Conservation (phyloP, 1,140 invertebrate species). For the Penaeus vannamei region DNA sequence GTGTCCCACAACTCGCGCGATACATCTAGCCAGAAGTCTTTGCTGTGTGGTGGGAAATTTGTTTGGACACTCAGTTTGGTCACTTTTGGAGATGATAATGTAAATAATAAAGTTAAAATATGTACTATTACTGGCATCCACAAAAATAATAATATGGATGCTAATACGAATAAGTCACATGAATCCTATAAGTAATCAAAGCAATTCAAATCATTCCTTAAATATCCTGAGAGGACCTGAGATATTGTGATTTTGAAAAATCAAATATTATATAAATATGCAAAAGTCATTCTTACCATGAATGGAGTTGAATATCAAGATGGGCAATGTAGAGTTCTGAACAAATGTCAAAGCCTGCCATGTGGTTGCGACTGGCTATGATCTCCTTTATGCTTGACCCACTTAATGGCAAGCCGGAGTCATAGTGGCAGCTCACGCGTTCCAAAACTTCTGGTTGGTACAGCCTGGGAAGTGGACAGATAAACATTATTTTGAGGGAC, state of each 20-base stretch:
- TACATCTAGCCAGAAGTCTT: constrained; percentile 85
- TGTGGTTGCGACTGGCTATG: constrained; percentile 78
- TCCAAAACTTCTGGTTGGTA: constrained; percentile 80
- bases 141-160: background rate
- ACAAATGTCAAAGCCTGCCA: constrained; percentile 85
- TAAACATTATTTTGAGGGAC: background rate
- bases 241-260: constrained; percentile 56
- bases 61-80: constrained; percentile 3
- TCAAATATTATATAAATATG: background rate
- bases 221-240: constrained; percentile 24
- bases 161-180: background rate
- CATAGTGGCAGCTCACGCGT: constrained; percentile 81
- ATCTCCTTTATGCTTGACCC: constrained; percentile 79
- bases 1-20: constrained; percentile 83
- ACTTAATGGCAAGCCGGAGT: constrained; percentile 81
- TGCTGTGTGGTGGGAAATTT: constrained; percentile 18
- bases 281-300: constrained; percentile 74
- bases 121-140: background rate
- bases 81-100: constrained; percentile 51
- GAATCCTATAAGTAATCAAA: background rate
- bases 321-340: constrained; percentile 85
- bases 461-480: constrained; percentile 72
- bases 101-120: constrained; percentile 28
- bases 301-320: constrained; percentile 89
- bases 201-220: too few relatives aligned